Base-by-base conservation (phyloP, 2,888 invertebrate species). In the Stenodera caucasica region DNA sequence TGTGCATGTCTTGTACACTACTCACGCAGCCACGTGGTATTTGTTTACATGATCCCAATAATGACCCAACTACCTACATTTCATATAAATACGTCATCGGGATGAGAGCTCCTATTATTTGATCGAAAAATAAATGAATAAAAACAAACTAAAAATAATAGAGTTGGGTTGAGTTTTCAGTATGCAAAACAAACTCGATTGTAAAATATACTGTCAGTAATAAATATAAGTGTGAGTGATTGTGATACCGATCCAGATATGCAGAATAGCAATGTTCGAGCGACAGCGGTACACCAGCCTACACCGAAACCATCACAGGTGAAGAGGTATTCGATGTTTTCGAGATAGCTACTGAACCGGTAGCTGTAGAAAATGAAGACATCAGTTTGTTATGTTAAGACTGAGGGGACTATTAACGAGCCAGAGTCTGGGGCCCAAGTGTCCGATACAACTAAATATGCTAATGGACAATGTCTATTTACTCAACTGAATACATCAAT, bases 281-380 rank as follows among this genome's bases (percentile, higher is more conserved):
- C 59, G 69, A 67, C 65, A 67, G 63, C 68, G 69, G 71, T 67
- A 71, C 69, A 72, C 55, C 74, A 68, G 67, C 72, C 71, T 72
- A 73, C 72, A 72, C 73, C 66, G 69, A 67, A 71, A 1, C 40
- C 68, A 70, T 70, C 69, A 60, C 63, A 63, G 62, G 60, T 61
- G 70, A 71, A 76, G 68, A 75, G 72, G 73, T 71, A 74, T 75
- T 73, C 75, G 71, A 71, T 74, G 75, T 76, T 74, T 70, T 64
- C 63, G 68, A 75, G 74, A 77, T 74, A 75, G 75, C 76, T 77
- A 76, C 77, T 69, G 76, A 70, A 71, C 71, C 77, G 70, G 77
- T 77, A 78, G 78, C 72, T 58, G 63, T 50, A 57, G 65, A 67
- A 60, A 72, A 76, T 72, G 73, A 74, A 76, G 76, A 77, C 76